Evolutionary conservation across 1,140 invertebrate species (phyloP).

Genomic region (Uloborus diversus): DNA sequence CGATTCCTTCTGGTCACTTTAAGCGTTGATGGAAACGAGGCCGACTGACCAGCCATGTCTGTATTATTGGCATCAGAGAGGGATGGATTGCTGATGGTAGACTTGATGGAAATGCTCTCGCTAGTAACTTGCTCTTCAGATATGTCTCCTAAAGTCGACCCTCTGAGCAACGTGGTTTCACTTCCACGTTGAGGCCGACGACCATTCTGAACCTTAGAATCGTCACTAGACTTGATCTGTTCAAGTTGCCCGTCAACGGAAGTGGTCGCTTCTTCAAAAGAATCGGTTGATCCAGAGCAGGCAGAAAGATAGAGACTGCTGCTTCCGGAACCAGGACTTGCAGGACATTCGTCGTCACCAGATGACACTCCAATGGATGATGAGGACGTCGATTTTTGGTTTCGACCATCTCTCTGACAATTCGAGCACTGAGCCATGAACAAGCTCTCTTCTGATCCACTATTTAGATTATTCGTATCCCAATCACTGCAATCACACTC

Average conservation of each 20-base stretch:
- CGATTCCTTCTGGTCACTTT: conserved; percentile 20
- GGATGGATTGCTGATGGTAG: conserved; percentile 21
- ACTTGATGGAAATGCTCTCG: conserved; percentile 24
- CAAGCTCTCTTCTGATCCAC: conserved; percentile 18
- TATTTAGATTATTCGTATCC: conserved; percentile 9
- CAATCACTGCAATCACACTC: conserved; percentile 54
- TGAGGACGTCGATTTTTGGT: conserved; percentile 8
- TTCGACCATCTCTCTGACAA: not conserved
- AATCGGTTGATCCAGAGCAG: conserved; percentile 43
- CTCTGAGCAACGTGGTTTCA: conserved; percentile 14
- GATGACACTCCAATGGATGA: conserved; percentile 13
- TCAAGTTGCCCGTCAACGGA: not conserved
- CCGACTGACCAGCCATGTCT: not conserved
- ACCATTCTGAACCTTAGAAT: not conserved
- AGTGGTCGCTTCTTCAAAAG: conserved; percentile 29
- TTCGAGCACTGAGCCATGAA: conserved; percentile 25
- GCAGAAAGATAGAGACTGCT: conserved; percentile 50
- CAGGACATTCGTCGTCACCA: not conserved
- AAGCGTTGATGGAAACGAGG: conserved; percentile 35
- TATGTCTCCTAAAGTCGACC: conserved; percentile 26
- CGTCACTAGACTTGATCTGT: not conserved
- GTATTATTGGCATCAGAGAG: not conserved
- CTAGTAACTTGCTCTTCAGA: conserved; percentile 37
- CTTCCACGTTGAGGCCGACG: conserved; percentile 1
- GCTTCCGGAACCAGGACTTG: conserved; percentile 9